These are phyloP conservation scores for Ianthella basta DNA, from an alignment of 37 sponge, comb jelly and placozoan genomes.

Conservation along the genomic window DNA sequence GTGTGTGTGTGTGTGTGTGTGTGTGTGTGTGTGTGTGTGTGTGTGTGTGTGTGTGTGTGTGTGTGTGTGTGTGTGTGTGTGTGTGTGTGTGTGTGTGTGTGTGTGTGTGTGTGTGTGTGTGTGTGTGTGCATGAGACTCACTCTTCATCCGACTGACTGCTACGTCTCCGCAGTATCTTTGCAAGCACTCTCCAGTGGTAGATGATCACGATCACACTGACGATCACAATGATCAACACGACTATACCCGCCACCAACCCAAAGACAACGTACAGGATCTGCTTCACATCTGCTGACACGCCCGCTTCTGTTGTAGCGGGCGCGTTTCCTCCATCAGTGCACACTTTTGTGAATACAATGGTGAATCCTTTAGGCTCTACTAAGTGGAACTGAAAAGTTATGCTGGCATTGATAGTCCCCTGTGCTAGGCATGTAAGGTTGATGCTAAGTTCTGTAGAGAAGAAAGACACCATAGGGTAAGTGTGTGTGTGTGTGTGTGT, in stretches of 20 bases:
- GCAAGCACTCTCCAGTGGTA: slow-evolving; percentile 60
- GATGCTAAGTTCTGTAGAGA: not conserved
- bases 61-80: no score
- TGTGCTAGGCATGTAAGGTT: no score
- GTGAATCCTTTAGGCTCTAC: no score
- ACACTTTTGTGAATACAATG: no score
- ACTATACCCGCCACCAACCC: slow-evolving; percentile 52
- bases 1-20: slow-evolving; percentile 26
- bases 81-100: no score
- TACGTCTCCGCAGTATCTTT: slow-evolving; percentile 22
- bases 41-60: slow-evolving; percentile 20
- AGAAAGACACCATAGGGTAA: no score
- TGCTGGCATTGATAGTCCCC: no score
- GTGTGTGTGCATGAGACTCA: no score
- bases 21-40: slow-evolving; percentile 26
- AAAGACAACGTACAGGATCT: slow-evolving; percentile 48
- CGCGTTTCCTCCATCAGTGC: no score
- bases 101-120: no score
- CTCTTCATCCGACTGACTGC: slow-evolving; percentile 53
- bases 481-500: slow-evolving; percentile 23
- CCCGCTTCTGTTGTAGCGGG: no score
- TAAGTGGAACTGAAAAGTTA: no score
- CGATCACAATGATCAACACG: slow-evolving; percentile 39
- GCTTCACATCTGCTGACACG: not conserved
- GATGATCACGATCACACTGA: slow-evolving; percentile 20